phyloP scores from a whole-genome alignment of 2,113 vertebrate species.

The Pandion haliaetus region DNA sequence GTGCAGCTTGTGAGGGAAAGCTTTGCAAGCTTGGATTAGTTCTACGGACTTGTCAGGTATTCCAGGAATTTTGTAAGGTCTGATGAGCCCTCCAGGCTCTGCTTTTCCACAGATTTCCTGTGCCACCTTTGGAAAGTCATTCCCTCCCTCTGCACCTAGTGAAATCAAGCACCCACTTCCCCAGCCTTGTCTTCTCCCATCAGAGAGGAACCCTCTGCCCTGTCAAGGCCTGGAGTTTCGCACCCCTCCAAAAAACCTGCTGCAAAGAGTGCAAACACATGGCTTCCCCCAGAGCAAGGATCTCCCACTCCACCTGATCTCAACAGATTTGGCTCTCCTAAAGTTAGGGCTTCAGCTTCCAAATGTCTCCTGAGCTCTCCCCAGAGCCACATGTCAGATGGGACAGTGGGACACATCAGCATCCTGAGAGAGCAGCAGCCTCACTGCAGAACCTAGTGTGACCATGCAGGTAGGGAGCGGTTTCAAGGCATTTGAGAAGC shows the following conservation, averaged over 20 bases:
- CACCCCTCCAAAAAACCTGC: rapidly evolving
- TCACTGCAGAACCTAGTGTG: not conserved
- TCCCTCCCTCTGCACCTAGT: not conserved
- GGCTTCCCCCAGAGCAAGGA: not conserved
- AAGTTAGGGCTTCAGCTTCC: not conserved
- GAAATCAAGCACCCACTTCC: not conserved
- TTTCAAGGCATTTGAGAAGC: not conserved
- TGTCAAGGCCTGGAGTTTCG: not conserved
- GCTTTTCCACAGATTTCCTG: not conserved
- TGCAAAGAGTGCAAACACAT: not conserved
- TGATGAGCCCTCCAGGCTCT: not conserved
- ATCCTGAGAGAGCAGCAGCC: not conserved
- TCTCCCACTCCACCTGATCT: not conserved
- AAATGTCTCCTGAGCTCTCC: not conserved
- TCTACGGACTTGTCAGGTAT: not conserved
- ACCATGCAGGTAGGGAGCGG: not conserved
- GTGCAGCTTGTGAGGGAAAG: not conserved
- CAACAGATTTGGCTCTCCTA: not conserved
- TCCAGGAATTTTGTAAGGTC: not conserved
- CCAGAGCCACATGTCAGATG: not conserved
- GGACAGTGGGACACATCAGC: not conserved
- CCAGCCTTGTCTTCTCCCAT: not conserved
- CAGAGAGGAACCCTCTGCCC: not conserved
- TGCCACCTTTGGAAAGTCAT: not conserved
- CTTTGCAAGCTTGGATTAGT: not conserved